Evolutionary conservation across 2,888 invertebrate genomes (phyloP).

Genomic region (Diachrysia chrysitis): DNA sequence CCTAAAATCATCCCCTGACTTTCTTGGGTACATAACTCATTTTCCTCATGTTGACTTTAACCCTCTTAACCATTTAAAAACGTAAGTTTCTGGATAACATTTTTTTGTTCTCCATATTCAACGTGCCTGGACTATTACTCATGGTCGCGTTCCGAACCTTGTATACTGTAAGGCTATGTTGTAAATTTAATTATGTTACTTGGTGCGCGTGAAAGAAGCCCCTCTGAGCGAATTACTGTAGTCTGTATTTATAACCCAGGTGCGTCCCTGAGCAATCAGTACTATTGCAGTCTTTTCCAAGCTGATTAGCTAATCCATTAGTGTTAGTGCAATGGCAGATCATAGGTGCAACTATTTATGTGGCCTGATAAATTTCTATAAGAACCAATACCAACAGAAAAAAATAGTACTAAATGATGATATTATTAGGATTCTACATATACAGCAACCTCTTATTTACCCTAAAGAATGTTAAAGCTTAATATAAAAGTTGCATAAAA

Average conservation of each 20-base stretch:
- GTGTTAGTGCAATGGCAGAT: neutral
- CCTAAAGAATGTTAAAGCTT: neutral
- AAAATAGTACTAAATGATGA: no score
- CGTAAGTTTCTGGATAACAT: no score
- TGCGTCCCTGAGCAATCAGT: neutral
- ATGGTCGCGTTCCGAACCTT: neutral
- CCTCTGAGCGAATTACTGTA: neutral
- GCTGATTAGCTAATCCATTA: constrained; percentile 5
- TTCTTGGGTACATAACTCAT: no score
- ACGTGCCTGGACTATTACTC: no score
- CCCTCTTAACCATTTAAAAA: no score
- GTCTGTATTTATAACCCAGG: neutral
- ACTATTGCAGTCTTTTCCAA: neutral
- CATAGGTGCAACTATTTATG: neutral
- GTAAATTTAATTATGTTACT: constrained; percentile 5
- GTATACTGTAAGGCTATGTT: neutral
- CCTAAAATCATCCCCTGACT: no score
- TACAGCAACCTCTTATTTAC: neutral
- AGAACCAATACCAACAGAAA: no score
- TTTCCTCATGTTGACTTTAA: no score
- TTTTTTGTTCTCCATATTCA: no score
- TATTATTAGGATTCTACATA: no score
- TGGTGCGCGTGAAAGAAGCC: neutral
- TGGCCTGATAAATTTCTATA: no score
- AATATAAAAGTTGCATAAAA: constrained; percentile 23